Evolutionary conservation across 1,140 invertebrate species (phyloP).

Genomic region (Lepidostoma basale): DNA sequence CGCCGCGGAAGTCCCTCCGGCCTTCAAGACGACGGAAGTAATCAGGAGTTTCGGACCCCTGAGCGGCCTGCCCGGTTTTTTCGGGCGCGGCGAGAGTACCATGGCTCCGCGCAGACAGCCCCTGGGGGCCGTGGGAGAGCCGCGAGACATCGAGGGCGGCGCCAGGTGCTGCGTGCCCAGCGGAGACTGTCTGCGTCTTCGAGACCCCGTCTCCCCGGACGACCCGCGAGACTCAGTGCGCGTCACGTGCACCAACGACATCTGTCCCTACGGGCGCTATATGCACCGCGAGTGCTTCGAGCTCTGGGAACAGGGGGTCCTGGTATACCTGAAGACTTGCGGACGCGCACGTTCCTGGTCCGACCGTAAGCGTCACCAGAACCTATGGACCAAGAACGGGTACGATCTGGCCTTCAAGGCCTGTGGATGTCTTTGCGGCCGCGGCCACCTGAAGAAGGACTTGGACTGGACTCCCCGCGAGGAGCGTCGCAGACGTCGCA

Average conservation of each 20-base stretch:
- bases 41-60: background rate
- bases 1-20: background rate
- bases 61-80: slow-evolving; percentile 12
- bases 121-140: slow-evolving; percentile 54
- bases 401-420: slow-evolving; percentile 93
- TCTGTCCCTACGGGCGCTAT: slow-evolving; percentile 82
- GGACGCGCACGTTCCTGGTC: slow-evolving; percentile 92
- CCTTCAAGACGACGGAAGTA: slow-evolving; percentile 20
- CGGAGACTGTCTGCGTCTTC: slow-evolving; percentile 75
- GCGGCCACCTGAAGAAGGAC: slow-evolving; percentile 93
- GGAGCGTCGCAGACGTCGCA: slow-evolving; percentile 67
- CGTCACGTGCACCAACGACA: slow-evolving; percentile 95
- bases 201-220: slow-evolving; percentile 65
- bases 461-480: slow-evolving; percentile 86
- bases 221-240: slow-evolving; percentile 81
- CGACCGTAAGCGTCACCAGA: slow-evolving; percentile 90
- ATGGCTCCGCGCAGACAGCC: slow-evolving; percentile 60
- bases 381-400: slow-evolving; percentile 96
- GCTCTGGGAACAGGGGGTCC: slow-evolving; percentile 86
- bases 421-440: slow-evolving; percentile 84
- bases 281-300: slow-evolving; percentile 98
- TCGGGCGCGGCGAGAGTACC: slow-evolving; percentile 37
- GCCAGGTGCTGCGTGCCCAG: slow-evolving; percentile 78
- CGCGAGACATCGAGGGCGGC: slow-evolving; percentile 46
- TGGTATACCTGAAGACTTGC: slow-evolving; percentile 87